Conservation (phyloP, 2,888 invertebrate genomes). For the Drosophila pegasa region DNA sequence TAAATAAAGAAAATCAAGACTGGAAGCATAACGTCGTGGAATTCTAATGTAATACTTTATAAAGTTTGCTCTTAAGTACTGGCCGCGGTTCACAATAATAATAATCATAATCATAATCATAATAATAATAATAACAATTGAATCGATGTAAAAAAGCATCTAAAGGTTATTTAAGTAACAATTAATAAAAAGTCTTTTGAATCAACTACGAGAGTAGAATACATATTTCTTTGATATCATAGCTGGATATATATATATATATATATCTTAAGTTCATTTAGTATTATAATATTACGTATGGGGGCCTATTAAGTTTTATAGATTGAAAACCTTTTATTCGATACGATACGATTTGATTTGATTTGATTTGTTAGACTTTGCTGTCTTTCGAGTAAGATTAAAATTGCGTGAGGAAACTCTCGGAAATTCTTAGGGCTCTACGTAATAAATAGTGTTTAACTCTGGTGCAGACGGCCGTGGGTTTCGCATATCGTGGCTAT, state of each 20-base stretch:
- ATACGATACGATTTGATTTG: constrained; percentile 30
- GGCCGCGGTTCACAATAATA: constrained; percentile 37
- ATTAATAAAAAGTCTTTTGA: constrained; percentile 69
- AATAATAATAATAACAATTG: constrained; percentile 17
- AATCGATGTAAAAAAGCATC: constrained; percentile 62
- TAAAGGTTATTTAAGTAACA: constrained; percentile 66
- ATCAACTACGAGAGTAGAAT: constrained; percentile 67
- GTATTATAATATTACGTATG: constrained; percentile 40
- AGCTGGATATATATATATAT: constrained; percentile 32
- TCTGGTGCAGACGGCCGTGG: constrained; percentile 20
- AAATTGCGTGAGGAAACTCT: constrained; percentile 50
- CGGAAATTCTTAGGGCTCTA: constrained; percentile 44
- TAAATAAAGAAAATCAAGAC: constrained; percentile 18
- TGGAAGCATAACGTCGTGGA: constrained; percentile 64
- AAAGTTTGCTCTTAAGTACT: constrained; percentile 72
- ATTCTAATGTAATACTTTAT: constrained; percentile 78
- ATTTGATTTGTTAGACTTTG: constrained; percentile 31
- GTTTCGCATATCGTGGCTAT: constrained; percentile 23
- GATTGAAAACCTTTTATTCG: constrained; percentile 54
- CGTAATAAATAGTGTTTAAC: constrained; percentile 32
- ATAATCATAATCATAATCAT: constrained; percentile 19
- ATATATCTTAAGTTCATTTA: constrained; percentile 34
- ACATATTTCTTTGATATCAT: constrained; percentile 31
- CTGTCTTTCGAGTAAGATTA: constrained; percentile 29
- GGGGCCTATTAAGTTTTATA: constrained; percentile 7